Evolutionary conservation across 2,888 invertebrate species (phyloP).

Genomic region (Polydrusus cervinus): DNA sequence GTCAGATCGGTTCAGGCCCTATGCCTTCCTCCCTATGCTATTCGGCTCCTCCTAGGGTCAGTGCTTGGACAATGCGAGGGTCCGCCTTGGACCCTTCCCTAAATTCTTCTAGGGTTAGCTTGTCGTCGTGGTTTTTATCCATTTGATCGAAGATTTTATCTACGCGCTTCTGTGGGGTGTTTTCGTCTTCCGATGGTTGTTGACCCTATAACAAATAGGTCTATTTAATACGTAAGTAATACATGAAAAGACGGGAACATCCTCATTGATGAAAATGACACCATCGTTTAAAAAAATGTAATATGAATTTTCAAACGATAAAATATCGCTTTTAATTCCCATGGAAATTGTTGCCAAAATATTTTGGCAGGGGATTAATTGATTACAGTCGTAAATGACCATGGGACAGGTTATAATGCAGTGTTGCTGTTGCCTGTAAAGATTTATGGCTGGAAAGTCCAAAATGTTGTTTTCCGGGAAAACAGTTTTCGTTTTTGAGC

Average conservation of each 20-base stretch:
- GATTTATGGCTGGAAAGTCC: slow-evolving; percentile 11
- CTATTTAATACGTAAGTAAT: background rate
- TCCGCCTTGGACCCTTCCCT: slow-evolving; percentile 98
- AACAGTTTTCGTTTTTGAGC: background rate
- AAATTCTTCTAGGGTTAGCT: slow-evolving; percentile 95
- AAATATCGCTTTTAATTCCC: background rate
- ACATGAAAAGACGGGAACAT: too few species aligned
- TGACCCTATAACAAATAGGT: slow-evolving; percentile 80
- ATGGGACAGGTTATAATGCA: slow-evolving; percentile 20
- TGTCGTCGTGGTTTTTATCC: slow-evolving; percentile 99
- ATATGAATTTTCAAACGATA: background rate
- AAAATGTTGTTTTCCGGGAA: background rate
- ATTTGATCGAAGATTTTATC: slow-evolving; percentile 99
- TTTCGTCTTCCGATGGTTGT: slow-evolving; percentile 91
- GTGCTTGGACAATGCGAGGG: slow-evolving; percentile 95
- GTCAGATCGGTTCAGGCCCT: slow-evolving; percentile 66
- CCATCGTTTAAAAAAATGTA: too few species aligned
- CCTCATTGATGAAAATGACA: too few species aligned
- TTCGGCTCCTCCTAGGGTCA: slow-evolving; percentile 89
- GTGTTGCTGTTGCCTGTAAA: background rate
- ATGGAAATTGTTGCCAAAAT: slow-evolving; percentile 27
- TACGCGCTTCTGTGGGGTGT: slow-evolving; percentile 95
- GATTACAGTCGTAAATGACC: slow-evolving; percentile 28
- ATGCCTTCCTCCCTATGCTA: slow-evolving; percentile 70
- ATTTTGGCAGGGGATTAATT: slow-evolving; percentile 14